Evolutionary conservation across 2,797 vertebrate species (phyloP).

Genomic region (Poeciliopsis gracilis): DNA sequence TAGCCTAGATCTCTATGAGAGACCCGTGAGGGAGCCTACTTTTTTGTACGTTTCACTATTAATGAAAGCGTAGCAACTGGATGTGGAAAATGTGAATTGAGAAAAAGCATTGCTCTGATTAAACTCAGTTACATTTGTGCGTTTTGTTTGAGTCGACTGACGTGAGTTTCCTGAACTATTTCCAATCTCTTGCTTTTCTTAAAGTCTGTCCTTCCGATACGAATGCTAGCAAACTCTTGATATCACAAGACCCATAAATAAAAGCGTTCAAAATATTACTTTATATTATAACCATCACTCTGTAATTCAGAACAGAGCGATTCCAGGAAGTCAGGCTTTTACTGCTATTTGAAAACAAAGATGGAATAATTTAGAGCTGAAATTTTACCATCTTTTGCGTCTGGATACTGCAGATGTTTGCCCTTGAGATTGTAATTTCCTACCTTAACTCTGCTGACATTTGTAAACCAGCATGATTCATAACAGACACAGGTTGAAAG

Average conservation of each 20-base stretch:
- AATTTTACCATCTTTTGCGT: background rate
- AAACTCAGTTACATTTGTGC: background rate
- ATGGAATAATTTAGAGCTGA: background rate
- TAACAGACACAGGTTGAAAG: background rate
- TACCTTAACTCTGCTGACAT: background rate
- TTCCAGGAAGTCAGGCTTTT: background rate
- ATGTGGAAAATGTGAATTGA: background rate
- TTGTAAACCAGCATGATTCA: background rate
- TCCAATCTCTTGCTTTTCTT: background rate
- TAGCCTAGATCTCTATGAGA: conserved; percentile 41
- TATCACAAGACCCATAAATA: background rate
- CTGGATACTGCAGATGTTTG: background rate
- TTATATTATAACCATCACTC: background rate
- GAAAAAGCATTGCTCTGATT: background rate
- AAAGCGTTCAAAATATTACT: background rate
- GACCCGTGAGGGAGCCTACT: conserved; percentile 26
- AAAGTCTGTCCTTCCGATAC: background rate
- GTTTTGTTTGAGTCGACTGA: background rate
- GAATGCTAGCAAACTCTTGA: background rate
- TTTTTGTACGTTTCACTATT: conserved; percentile 30
- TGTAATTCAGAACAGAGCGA: background rate
- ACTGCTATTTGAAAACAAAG: background rate
- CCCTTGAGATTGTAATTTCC: background rate
- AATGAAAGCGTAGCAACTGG: background rate
- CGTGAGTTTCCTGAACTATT: background rate